A percentile compares a stretch with the other conserved stretches of the same genome.
These are phyloP conservation scores for Hirtodrosophila cameraria DNA, from an alignment of 2,888 invertebrate genomes.

Conservation along the genomic window DNA sequence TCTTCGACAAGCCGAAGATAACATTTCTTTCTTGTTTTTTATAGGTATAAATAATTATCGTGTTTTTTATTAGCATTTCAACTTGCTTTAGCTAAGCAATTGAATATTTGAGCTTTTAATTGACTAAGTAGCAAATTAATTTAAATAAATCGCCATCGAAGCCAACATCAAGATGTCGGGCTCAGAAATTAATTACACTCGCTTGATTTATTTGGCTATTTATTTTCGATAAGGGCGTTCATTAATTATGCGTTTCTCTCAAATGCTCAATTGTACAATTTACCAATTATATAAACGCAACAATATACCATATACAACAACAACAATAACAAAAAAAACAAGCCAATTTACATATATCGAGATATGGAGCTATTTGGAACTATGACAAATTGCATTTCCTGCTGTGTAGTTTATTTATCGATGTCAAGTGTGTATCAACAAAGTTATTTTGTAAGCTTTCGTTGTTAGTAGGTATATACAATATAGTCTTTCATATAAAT, in stretches of 20 bases:
- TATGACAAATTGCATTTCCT: slow-evolving; percentile 47
- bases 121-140: slow-evolving; percentile 52
- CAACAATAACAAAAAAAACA: too few species aligned
- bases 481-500: background rate
- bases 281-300: slow-evolving; percentile 10
- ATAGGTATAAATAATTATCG: too few species aligned
- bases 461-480: slow-evolving; percentile 2
- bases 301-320: background rate
- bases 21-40: too few species aligned
- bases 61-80: too few species aligned
- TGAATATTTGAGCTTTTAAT: slow-evolving; percentile 24
- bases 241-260: slow-evolving; percentile 41
- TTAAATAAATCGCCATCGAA: slow-evolving; percentile 46
- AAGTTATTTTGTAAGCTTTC: slow-evolving; percentile 8
- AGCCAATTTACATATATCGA: background rate
- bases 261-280: slow-evolving; percentile 21
- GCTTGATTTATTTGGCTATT: slow-evolving; percentile 50
- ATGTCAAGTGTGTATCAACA: slow-evolving; percentile 19
- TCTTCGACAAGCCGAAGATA: too few species aligned
- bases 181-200: slow-evolving; percentile 45
- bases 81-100: background rate
- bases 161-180: slow-evolving; percentile 43
- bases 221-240: slow-evolving; percentile 39
- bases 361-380: slow-evolving; percentile 10
- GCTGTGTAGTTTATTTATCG: slow-evolving; percentile 8